phyloP scores from a whole-genome alignment of 2,797 vertebrate species.

The Notoglanidium macrostoma region DNA sequence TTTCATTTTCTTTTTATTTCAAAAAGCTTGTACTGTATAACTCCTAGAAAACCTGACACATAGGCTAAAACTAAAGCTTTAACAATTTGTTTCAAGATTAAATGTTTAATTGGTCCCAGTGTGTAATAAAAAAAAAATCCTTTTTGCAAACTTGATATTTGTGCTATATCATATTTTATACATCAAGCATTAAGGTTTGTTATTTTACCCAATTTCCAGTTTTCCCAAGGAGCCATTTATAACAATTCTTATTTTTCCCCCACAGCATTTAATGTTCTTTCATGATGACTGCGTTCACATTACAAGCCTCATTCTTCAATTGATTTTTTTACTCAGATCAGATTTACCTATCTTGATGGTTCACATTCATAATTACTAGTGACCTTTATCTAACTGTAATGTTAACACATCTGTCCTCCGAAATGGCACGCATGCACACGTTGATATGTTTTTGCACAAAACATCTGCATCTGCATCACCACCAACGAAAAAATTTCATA shows the following conservation, averaged over 20 bases:
- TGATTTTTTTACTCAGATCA: too few relatives aligned
- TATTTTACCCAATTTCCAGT: background rate
- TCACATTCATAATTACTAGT: too few relatives aligned
- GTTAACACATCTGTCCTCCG: too few relatives aligned
- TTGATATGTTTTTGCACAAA: too few relatives aligned
- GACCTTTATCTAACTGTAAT: too few relatives aligned
- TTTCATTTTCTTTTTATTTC: background rate
- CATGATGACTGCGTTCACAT: background rate
- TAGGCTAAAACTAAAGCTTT: background rate
- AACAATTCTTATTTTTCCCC: background rate
- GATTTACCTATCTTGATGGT: too few relatives aligned
- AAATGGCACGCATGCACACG: too few relatives aligned
- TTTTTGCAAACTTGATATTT: background rate
- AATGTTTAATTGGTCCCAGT: background rate
- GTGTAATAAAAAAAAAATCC: background rate
- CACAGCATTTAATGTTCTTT: background rate
- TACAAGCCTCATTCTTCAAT: too few relatives aligned
- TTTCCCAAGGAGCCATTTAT: background rate
- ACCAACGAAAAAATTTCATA: too few relatives aligned
- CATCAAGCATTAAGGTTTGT: background rate
- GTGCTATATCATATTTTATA: background rate
- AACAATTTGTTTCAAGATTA: background rate
- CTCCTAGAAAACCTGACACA: background rate
- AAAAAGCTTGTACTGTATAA: background rate
- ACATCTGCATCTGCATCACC: too few relatives aligned